These are phyloP conservation scores for Brenthis hecate DNA, from an alignment of 2,888 invertebrate genomes.

Conservation along the genomic window DNA sequence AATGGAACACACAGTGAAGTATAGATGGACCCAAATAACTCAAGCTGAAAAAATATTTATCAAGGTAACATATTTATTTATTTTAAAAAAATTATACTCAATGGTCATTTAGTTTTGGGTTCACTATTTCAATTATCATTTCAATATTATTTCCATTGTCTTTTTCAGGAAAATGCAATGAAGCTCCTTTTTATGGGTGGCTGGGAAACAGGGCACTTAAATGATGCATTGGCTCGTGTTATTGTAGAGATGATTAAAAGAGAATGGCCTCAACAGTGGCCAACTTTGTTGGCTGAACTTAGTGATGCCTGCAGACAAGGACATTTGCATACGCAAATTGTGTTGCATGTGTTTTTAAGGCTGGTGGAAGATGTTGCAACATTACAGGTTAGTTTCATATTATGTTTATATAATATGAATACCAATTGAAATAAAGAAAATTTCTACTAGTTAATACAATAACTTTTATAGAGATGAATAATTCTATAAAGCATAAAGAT, in stretches of 20 bases:
- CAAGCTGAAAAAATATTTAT: conserved; percentile 94
- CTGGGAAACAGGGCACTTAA: conserved; percentile 88
- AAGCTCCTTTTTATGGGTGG: conserved; percentile 90
- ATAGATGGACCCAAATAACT: conserved; percentile 94
- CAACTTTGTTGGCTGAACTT: conserved; percentile 90
- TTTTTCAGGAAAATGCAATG: conserved; percentile 91
- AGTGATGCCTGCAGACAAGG: conserved; percentile 91
- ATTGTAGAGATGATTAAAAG: conserved; percentile 98
- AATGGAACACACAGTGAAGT: conserved; percentile 96
- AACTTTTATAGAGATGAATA: too few species aligned
- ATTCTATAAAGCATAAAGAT: too few species aligned
- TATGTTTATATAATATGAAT: not conserved
- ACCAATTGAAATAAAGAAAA: not conserved
- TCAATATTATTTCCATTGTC: not conserved
- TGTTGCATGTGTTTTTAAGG: conserved; percentile 92
- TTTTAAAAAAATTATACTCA: not conserved
- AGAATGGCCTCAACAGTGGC: conserved; percentile 99
- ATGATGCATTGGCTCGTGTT: conserved; percentile 93
- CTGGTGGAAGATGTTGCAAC: conserved; percentile 96
- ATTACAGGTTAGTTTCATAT: conserved; percentile 83
- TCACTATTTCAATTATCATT: too few species aligned
- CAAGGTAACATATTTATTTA: conserved; percentile 79
- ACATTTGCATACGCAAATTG: conserved; percentile 94
- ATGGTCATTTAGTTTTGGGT: too few species aligned
- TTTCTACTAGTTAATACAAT: too few species aligned